Conservation (phyloP, 2,113 vertebrate genomes). For the Cisticola juncidis region DNA sequence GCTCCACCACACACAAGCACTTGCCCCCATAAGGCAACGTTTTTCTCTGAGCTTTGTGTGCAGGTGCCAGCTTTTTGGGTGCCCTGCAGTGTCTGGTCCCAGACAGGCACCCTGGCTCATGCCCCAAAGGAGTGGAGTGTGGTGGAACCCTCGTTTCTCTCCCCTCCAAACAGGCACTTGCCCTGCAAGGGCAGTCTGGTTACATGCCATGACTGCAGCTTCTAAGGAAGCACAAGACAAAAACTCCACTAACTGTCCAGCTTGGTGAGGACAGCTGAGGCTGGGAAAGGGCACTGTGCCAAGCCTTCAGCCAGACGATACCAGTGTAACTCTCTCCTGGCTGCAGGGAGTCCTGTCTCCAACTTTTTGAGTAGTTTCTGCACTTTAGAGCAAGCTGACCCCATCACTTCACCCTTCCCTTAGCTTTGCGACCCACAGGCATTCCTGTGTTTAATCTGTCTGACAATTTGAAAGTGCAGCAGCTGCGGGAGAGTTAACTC, state of each 20-base stretch:
- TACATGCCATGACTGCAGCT: accelerated
- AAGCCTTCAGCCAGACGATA: neutral
- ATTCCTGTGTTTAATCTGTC: slow-evolving; percentile 21
- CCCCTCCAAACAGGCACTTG: neutral
- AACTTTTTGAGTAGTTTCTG: neutral
- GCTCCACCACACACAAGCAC: accelerated
- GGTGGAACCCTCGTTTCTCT: neutral
- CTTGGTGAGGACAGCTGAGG: neutral
- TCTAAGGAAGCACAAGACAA: neutral
- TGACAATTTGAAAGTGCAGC: neutral
- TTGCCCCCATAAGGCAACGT: accelerated
- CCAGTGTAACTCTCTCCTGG: neutral
- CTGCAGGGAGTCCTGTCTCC: accelerated
- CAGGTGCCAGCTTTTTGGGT: neutral
- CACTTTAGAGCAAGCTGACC: neutral
- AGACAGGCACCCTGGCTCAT: accelerated
- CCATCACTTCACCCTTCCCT: neutral
- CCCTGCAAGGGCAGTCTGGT: neutral
- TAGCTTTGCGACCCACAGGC: neutral
- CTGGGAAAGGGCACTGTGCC: neutral
- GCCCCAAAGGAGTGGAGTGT: neutral
- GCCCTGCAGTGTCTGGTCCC: accelerated
- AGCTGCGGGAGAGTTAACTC: slow-evolving; percentile 13
- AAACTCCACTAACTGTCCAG: neutral
- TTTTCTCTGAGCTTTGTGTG: neutral